Base-by-base conservation (phyloP, 1,140 invertebrate genomes). In the Glossosoma conforme region DNA sequence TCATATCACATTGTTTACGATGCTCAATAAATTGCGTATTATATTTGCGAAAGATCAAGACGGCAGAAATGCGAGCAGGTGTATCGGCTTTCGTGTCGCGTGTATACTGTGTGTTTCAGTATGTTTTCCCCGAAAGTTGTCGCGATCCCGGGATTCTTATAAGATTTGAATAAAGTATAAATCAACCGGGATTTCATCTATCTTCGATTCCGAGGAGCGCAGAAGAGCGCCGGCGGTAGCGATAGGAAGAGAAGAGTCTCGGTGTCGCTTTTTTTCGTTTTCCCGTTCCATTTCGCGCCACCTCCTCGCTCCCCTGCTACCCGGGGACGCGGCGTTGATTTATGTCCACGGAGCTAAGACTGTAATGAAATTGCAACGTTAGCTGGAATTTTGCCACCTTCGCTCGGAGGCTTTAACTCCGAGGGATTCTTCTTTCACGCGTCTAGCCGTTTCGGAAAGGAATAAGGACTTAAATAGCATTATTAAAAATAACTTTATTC, bases 261-360 rank as follows among this genome's bases (percentile, higher is more conserved):
- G 8, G 36, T 41, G 17, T 32, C 11, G 17, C 20, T 14, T 18
- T 49, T 13, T 37, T 35, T 37, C 42, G 42, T 30, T 46, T 35
- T 22, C 17, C 38, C 44, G 36, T 44, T 46, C 44, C 44, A 46
- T 33, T 46, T 46, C 38, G 22, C 33, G 15, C 36, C 52, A 56
- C 59, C 47, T 56, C 56, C 49, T 60, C 55, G 28, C 63, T 36
- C 54, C 46, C 56, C 42, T 33, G 44, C 59, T 22, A 41, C 42
- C 44, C 22, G 49, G 54, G 52, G 65, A 61, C 59, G 61, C 55
- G 61, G 64, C 66, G 68, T 71, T 76, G 77, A 73, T 76, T 77
- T 80, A 79, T 80, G 72, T 65, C 61, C 69, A 62, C 63, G 67
- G 67, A 71, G 70, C 70, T 69, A 70, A 70, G 70, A 70, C 70